Evolutionary conservation across 2,888 invertebrate species (phyloP), one percentile per base, ranked within the genome.

Genomic region (Tyria jacobaeae): DNA sequence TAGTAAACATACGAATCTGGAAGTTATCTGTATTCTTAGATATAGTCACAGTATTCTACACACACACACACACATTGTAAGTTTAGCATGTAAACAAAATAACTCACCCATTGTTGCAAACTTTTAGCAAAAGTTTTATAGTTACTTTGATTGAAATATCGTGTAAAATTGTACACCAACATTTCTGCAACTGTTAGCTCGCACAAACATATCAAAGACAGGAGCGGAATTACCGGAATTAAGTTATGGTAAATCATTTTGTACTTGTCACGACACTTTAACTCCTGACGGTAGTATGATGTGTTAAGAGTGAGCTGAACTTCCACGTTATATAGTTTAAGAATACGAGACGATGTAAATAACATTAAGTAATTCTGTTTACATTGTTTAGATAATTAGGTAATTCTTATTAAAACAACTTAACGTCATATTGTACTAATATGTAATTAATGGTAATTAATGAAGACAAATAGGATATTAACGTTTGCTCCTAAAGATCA

Each of bases 181-280:
- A 44, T 63, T 9, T 59, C 63, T 21, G 55, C 59, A 7, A 63
- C 51, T 10, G 37, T 27, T 52, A 63, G 25, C n/a, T 63, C 63
- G 31, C 63, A 51, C 14, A 39, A 59, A 63, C 47, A 59, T 48
- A 51, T 47, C 3, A 52, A 47, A 25, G 56, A 47, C 7, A 63
- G 15, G 9, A 63, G 27, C 41, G 62, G 25, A 15, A 63, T 9
- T 47, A 49, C 35, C 15, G 58, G 2, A 39, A 63, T 50, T 31
- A 25, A 59, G 47, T 51, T 54, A 34, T 34, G 37, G 49, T n/a
- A 50, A 56, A 51, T 24, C 63, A 63, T 63, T 37, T 37, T 59
- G 50, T 10, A 0, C 49, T 49, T 41, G 57, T 62, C 21, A 12
- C 15, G 31, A 6, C 41, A 31, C 49, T 27, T 9, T 15, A 31